Base-by-base conservation (phyloP, 23 tunicate species). In the Trididemnum clinides region DNA sequence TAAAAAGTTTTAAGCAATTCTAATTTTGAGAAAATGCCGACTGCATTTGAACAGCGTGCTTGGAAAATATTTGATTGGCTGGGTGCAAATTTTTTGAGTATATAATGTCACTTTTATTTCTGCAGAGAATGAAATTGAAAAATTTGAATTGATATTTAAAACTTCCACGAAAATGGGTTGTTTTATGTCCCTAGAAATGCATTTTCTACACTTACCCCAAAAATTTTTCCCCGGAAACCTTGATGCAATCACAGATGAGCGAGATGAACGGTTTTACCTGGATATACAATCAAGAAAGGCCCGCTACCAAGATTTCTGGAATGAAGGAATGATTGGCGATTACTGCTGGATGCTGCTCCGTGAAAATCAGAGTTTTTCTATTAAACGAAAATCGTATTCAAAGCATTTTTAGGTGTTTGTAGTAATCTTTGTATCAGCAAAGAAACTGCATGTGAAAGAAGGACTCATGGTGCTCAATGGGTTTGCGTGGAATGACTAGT, bases 11-110 rank as follows among this genome's bases (percentile, higher is more conserved):
- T 62, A 22, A 62, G n/a, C 6, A 23, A 62, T 62, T 23, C 70
- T 10, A 22, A 62, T 22, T 62, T 62, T 62, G 54, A 44, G n/a
- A 44, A 62, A 62, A 22, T 22, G 70, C 70, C 6, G 27, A 62
- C 70, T 62, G 70, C 70, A 62, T 6, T 62, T 62, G 70, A 62
- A 62, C n/a, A 6, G 70, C 70, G 25, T 62, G 70, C 70, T 62
- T 62, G 70, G 70, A 62, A 62, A 62, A 6, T 22, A 62, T 62
- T 62, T 62, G 70, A 62, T 5, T 62, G 70, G 70, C 70, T 62
- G 70, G 15, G 70, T 22, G 70, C 70, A 62, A 22, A 62, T 21
- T 62, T 44, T 62, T 62, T 62, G 25, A 23, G 70, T 23, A 62
- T 62, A 62, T 21, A 62, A 12, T 62, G 70, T 62, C 70, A 62